Evolutionary conservation across 2,888 invertebrate genomes (phyloP).

Genomic region (Pachydiplax longipennis): DNA sequence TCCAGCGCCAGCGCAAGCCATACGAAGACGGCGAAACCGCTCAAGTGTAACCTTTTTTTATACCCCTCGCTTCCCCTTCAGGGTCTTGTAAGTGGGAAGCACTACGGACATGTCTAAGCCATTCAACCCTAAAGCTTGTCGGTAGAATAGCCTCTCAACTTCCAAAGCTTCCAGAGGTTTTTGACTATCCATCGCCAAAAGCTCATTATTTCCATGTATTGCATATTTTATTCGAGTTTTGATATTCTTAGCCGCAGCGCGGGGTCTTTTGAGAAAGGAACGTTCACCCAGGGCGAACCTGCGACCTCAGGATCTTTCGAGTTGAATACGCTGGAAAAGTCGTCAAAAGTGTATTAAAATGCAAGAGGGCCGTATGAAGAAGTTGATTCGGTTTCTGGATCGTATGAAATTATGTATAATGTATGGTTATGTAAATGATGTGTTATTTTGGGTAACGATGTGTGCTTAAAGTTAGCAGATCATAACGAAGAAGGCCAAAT

Average conservation of each 20-base stretch:
- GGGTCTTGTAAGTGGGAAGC: slow-evolving; percentile 34
- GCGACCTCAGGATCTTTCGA: too few species aligned
- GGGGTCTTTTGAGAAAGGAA: neutral
- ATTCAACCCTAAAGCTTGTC: neutral
- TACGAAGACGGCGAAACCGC: neutral
- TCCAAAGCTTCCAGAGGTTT: neutral
- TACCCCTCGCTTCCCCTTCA: neutral
- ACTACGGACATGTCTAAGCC: slow-evolving; percentile 17
- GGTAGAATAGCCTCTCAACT: neutral
- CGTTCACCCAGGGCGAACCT: too few species aligned
- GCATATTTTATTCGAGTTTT: neutral
- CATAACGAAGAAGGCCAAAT: too few species aligned
- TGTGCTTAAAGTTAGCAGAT: too few species aligned
- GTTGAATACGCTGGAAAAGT: too few species aligned
- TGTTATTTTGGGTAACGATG: too few species aligned
- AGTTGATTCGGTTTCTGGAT: too few species aligned
- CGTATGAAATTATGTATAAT: too few species aligned
- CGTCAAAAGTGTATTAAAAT: too few species aligned
- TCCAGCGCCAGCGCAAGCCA: neutral
- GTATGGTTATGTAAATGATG: too few species aligned
- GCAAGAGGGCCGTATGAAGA: too few species aligned
- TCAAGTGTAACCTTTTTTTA: neutral
- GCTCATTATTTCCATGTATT: neutral
- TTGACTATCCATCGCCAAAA: neutral
- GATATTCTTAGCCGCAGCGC: neutral